Evolutionary conservation across 2,113 vertebrate species (phyloP).

Genomic region (Callorhinus ursinus): DNA sequence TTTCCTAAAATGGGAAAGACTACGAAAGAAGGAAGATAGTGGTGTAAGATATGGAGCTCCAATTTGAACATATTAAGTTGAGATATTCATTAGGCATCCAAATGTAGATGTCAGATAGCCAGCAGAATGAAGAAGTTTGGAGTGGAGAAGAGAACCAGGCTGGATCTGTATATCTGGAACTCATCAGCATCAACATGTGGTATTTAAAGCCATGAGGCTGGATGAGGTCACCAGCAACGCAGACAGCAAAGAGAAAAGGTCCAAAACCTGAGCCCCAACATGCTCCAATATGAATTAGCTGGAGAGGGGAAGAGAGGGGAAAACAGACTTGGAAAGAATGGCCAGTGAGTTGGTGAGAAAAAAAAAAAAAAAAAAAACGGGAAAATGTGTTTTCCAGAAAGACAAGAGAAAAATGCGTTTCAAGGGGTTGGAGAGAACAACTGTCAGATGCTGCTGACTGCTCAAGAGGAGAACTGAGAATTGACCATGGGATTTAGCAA

Average conservation of each 20-base stretch:
- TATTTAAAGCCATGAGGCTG: neutral
- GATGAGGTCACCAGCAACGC: neutral
- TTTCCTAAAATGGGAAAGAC: neutral
- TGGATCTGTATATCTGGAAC: neutral
- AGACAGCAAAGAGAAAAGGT: neutral
- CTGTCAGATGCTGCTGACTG: neutral
- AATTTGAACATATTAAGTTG: neutral
- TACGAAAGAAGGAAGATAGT: neutral
- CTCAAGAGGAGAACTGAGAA: constrained; percentile 19
- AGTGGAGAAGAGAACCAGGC: neutral
- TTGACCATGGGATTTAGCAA: neutral
- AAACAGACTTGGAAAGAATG: neutral
- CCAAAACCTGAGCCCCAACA: neutral
- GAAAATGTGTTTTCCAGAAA: constrained; percentile 6
- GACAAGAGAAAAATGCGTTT: constrained; percentile 9
- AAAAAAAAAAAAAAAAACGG: too few relatives aligned
- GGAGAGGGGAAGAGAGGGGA: neutral
- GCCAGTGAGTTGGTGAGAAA: neutral
- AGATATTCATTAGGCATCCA: neutral
- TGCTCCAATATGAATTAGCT: neutral
- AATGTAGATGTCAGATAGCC: neutral
- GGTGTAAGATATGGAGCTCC: neutral
- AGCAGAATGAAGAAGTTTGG: neutral
- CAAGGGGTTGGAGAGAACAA: neutral
- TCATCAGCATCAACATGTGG: neutral